Conservation (phyloP, 1,140 invertebrate species). For the Lethrus apterus region DNA sequence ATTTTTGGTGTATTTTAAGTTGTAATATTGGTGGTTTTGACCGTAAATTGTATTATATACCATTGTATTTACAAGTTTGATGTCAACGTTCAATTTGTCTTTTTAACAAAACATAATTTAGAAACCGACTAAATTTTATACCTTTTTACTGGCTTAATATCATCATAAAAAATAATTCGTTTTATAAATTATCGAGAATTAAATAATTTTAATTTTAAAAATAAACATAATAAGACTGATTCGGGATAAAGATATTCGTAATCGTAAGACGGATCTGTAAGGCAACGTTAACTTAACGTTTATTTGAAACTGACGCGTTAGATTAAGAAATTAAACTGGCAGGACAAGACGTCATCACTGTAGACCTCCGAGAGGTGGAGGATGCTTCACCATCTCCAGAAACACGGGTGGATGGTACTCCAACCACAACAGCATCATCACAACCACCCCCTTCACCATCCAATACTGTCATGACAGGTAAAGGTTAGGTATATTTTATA, state of each 20-base stretch:
- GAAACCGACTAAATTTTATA: no score
- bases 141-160: no score
- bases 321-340: conserved; percentile 28
- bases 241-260: no score
- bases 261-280: no score
- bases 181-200: no score
- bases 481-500: conserved; percentile 18
- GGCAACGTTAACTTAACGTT: no score
- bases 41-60: background rate
- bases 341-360: conserved; percentile 34
- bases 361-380: conserved; percentile 37
- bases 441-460: conserved; percentile 28
- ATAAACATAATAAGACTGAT: no score
- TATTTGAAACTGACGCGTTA: background rate
- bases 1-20: conserved; percentile 12
- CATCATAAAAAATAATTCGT: no score
- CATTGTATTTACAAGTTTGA: background rate
- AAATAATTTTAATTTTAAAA: no score
- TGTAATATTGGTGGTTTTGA: background rate
- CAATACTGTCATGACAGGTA: conserved; percentile 39
- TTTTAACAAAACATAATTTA: no score
- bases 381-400: conserved; percentile 25
- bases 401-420: conserved; percentile 15
- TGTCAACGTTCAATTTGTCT: background rate
- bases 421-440: conserved; percentile 12